Evolutionary conservation across 2,797 vertebrate species (phyloP).

Genomic region (Trachops cirrhosus): DNA sequence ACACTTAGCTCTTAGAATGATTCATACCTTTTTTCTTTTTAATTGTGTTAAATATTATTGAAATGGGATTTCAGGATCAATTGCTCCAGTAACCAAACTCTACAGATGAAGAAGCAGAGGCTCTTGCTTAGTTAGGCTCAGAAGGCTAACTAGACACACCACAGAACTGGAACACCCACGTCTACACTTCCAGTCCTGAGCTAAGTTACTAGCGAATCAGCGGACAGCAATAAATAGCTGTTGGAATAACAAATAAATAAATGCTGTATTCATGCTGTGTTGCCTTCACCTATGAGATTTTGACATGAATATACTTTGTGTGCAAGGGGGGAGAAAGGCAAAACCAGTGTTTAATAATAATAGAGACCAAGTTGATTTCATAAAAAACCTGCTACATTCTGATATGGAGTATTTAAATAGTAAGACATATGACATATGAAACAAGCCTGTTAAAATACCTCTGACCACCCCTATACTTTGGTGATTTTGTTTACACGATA

Average conservation of each 20-base stretch:
- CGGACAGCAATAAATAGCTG: background rate
- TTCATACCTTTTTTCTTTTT: background rate
- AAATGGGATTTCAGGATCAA: background rate
- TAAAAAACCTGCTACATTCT: conserved; percentile 56
- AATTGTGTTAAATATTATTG: background rate
- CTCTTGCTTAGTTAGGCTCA: too few species aligned
- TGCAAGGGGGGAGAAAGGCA: background rate
- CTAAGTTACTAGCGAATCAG: background rate
- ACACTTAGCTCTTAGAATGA: background rate
- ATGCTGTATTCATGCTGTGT: background rate
- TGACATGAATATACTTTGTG: background rate
- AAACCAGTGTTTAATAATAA: background rate
- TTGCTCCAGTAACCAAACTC: background rate
- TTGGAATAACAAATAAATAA: background rate
- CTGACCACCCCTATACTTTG: conserved; percentile 56
- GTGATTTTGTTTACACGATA: conserved; percentile 79
- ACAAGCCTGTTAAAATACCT: conserved; percentile 68
- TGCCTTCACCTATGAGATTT: background rate
- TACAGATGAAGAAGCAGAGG: background rate
- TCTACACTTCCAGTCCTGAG: background rate
- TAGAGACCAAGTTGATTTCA: conserved; percentile 38
- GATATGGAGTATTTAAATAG: conserved; percentile 60
- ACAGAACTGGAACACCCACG: background rate
- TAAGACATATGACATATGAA: conserved; percentile 68
- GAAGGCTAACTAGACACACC: background rate